Conservation (phyloP, 2,888 invertebrate species). For the Cancer borealis region DNA sequence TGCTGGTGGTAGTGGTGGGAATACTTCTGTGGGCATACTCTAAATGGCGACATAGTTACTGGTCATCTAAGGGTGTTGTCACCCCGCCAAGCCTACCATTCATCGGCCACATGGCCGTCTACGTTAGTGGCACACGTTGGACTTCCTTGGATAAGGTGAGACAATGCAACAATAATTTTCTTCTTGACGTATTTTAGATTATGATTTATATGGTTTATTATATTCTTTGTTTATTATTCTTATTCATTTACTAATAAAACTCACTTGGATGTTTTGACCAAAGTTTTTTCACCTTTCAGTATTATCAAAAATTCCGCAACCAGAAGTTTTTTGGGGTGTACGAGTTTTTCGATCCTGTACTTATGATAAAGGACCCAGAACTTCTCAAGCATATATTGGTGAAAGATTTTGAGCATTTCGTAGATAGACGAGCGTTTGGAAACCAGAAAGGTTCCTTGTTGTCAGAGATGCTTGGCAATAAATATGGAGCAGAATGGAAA, state of each 20-base stretch:
- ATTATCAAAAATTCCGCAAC: not conserved
- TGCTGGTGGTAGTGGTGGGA: not conserved
- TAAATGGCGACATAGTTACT: not conserved
- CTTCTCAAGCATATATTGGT: slow-evolving; percentile 28
- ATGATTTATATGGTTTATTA: not conserved
- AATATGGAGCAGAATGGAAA: slow-evolving; percentile 71
- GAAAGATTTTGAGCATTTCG: slow-evolving; percentile 56
- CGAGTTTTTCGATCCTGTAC: not conserved
- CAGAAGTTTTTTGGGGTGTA: slow-evolving; percentile 26
- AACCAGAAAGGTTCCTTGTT: slow-evolving; percentile 48
- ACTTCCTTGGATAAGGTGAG: not conserved
- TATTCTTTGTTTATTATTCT: not conserved
- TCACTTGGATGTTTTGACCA: not conserved
- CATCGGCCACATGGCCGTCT: not conserved
- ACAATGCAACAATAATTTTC: not conserved
- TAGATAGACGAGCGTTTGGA: slow-evolving; percentile 43
- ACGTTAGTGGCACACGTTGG: not conserved
- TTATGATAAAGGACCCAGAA: slow-evolving; percentile 8
- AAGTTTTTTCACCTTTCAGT: not conserved
- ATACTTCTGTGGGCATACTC: not conserved
- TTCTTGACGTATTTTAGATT: not conserved
- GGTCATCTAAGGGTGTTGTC: not conserved
- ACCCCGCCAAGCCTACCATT: not conserved
- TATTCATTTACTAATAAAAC: not conserved
- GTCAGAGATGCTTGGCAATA: slow-evolving; percentile 64